Evolutionary conservation across 2,888 invertebrate genomes (phyloP).

Genomic region (Drosophila mercatorum): DNA sequence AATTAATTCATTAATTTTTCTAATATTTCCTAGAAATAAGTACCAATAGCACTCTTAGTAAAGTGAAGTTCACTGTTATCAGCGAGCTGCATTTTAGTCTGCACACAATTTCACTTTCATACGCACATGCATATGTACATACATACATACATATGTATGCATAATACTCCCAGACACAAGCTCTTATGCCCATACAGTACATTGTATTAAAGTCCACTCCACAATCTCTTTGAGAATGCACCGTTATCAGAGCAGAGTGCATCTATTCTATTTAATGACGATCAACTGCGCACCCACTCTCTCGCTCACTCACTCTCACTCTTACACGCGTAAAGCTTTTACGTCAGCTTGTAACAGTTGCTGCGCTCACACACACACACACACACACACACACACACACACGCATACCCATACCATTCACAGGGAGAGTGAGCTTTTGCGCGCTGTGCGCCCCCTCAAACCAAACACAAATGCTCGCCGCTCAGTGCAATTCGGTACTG

Average conservation of each 20-base stretch:
- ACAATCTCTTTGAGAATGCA: conserved; percentile 9
- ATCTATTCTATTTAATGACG: conserved; percentile 15
- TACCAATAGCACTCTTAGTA: no score
- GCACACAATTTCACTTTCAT: neutral
- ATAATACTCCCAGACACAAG: neutral
- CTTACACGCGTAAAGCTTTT: conserved; percentile 37
- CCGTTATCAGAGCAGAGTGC: conserved; percentile 36
- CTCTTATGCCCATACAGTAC: neutral
- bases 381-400: neutral
- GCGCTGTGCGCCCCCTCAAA: conserved; percentile 45
- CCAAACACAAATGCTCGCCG: conserved; percentile 36
- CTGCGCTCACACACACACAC: conserved; percentile 15
- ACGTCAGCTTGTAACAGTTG: conserved; percentile 19
- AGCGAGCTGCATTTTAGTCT: neutral
- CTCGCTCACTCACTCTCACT: conserved; percentile 6
- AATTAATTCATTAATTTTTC: no score
- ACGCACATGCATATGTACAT: neutral
- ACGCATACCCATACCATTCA: neutral
- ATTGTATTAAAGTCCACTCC: conserved; percentile 1
- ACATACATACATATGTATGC: no score
- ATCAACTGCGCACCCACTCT: conserved; percentile 28
- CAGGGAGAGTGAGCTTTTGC: conserved; percentile 46
- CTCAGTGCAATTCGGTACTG: conserved; percentile 51
- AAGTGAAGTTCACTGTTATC: neutral
- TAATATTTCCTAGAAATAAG: no score